phyloP scores from a whole-genome alignment of 2,888 invertebrate species.

The Tachina grossa region DNA sequence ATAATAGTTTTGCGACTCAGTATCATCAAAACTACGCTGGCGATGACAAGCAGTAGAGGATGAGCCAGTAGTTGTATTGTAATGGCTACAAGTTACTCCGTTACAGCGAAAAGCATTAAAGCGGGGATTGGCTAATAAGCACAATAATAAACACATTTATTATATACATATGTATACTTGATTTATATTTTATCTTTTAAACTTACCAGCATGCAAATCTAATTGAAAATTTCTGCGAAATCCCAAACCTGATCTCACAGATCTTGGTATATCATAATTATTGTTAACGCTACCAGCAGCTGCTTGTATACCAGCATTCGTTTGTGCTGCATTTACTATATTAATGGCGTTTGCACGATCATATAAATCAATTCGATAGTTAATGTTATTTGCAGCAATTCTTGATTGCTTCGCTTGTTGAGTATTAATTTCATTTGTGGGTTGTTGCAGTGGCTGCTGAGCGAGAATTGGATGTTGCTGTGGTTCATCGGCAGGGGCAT shows the following conservation, averaged over 20 bases:
- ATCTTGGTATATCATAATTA: conserved; percentile 81
- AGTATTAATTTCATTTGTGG: conserved; percentile 68
- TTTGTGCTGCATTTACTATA: conserved; percentile 49
- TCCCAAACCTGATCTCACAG: conserved; percentile 81
- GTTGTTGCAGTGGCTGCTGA: conserved; percentile 71
- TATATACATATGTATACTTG: not conserved
- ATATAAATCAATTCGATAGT: conserved; percentile 82
- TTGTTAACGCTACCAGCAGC: not conserved
- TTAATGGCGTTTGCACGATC: conserved; percentile 79
- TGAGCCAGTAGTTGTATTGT: conserved; percentile 47
- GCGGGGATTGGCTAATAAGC: conserved; percentile 75
- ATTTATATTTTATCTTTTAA: not conserved
- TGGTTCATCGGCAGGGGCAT: conserved; percentile 75
- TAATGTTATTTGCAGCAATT: conserved; percentile 75
- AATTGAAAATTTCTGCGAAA: conserved; percentile 82
- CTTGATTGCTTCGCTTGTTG: conserved; percentile 65
- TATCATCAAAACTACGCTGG: conserved; percentile 83
- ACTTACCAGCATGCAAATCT: conserved; percentile 80
- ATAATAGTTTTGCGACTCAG: conserved; percentile 82
- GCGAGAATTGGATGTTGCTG: conserved; percentile 51
- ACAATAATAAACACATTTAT: conserved; percentile 1
- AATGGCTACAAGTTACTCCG: conserved; percentile 69
- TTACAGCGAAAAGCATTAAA: conserved; percentile 76
- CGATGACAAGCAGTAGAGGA: conserved; percentile 75
- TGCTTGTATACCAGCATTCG: conserved; percentile 72